Percentiles rank a stretch among this genome's conserved stretches.
These are phyloP conservation scores for Cetoscarus ocellatus DNA, from an alignment of 2,797 vertebrate genomes.

Conservation along the genomic window DNA sequence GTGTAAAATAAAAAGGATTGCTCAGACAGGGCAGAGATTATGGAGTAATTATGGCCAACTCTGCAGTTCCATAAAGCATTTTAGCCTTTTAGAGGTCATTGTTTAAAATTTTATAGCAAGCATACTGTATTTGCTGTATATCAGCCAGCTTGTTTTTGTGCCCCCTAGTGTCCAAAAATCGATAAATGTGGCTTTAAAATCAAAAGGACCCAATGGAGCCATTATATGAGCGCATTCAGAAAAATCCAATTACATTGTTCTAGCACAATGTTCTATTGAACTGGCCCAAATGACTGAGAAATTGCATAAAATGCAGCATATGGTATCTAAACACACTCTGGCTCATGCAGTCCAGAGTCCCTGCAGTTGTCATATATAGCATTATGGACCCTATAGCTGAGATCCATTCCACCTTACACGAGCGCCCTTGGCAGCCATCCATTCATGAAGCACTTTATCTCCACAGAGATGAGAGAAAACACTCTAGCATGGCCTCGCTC, in stretches of 20 bases:
- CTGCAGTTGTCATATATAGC: conserved; percentile 14
- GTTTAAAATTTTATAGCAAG: background rate
- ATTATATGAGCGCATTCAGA: conserved; percentile 23
- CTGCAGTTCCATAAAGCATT: background rate
- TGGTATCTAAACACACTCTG: background rate
- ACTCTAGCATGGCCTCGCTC: conserved; percentile 20
- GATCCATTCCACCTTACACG: conserved; percentile 8
- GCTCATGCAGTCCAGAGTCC: conserved; percentile 10
- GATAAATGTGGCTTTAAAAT: conserved; percentile 41
- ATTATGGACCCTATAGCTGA: conserved; percentile 9
- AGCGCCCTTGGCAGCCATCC: conserved; percentile 19
- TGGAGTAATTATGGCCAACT: background rate
- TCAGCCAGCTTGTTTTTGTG: conserved; percentile 21
- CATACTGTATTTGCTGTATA: background rate
- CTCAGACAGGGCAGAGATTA: background rate
- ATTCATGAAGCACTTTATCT: conserved; percentile 30
- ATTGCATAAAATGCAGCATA: background rate
- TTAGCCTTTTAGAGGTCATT: conserved; percentile 13
- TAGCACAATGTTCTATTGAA: conserved; percentile 11
- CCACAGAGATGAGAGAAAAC: conserved; percentile 19
- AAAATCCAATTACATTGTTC: conserved; percentile 25
- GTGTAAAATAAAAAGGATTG: background rate
- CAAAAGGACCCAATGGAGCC: conserved; percentile 12
- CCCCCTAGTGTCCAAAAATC: conserved; percentile 19
- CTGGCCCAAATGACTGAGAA: background rate